Evolutionary conservation across 2,113 vertebrate genomes (phyloP), one percentile per base, ranked within the genome.

Genomic region (Oryzias celebensis): DNA sequence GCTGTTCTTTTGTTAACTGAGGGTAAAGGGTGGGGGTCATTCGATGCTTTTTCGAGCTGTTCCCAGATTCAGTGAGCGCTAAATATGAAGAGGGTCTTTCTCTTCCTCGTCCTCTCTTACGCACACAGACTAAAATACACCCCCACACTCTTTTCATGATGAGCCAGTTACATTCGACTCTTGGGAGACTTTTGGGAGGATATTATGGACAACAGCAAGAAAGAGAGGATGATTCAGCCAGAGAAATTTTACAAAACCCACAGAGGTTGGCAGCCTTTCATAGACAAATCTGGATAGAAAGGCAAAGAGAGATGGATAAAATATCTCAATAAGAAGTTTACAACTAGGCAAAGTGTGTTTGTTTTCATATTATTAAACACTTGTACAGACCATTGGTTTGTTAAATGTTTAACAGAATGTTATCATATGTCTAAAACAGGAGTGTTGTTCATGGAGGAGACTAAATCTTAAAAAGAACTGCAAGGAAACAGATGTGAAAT

Each of bases 131-230:
- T 36, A 36, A 36, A 36, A 36, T 36, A 42, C 47, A 65, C 48
- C 12, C 47, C 56, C 48, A 60, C 50, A 67, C 52, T 61, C 55
- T 74, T 88, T 90, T 89, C 67, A 84, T 88, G 65, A 54, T 44
- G 41, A 62, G 84, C 87, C 88, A 86, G 80, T 81, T 82, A 69
- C 54, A 67, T 63, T 60, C 70, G 73, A 71, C 71, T 74, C 65
- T 60, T 54, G 69, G 71, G 72, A 83, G 65, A 79, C 69, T 83
- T 90, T 89, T 64, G 73, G 84, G 79, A 88, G 85, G 81, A 87
- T 85, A 78, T 78, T 58, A 69, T 67, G 62, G 65, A 84, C 31
- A 65, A 82, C 13, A 20, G 74, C 75, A 81, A 8, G 16, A 71
- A 83, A 69, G 59, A 64, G 20, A 73, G 80, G 63, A 78, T 89